These are phyloP conservation scores for Myotis davidii DNA, from an alignment of 2,113 vertebrate species.

Conservation along the genomic window DNA sequence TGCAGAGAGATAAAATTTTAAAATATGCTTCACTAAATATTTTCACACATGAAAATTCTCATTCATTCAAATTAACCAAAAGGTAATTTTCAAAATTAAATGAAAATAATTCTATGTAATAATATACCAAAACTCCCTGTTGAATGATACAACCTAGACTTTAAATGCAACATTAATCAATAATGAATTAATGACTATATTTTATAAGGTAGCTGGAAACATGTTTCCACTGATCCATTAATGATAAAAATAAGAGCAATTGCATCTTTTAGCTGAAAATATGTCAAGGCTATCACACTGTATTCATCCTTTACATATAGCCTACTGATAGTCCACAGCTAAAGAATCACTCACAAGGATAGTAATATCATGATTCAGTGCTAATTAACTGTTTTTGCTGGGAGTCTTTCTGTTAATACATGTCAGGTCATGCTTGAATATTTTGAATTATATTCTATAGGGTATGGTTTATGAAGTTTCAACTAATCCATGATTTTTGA, in stretches of 20 bases:
- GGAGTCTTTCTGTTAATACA: neutral
- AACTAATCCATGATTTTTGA: neutral
- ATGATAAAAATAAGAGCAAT: neutral
- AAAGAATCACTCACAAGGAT: neutral
- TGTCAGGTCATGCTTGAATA: neutral
- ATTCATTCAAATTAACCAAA: neutral
- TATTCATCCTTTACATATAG: neutral
- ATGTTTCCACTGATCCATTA: neutral
- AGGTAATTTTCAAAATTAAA: neutral
- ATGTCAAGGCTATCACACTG: neutral
- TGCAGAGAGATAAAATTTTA: neutral
- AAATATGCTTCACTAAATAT: neutral
- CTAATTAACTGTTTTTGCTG: slow-evolving; percentile 36
- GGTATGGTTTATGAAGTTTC: neutral
- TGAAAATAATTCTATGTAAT: neutral
- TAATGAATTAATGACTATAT: neutral
- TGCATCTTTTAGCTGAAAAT: neutral
- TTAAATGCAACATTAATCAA: neutral
- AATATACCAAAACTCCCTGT: neutral
- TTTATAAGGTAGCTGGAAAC: neutral
- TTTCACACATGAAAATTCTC: neutral
- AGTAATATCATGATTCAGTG: slow-evolving; percentile 10
- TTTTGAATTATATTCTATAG: neutral
- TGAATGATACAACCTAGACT: neutral
- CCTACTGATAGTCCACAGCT: slow-evolving; percentile 21